Conservation (phyloP, 2,797 vertebrate species). For the Bufotes viridis region DNA sequence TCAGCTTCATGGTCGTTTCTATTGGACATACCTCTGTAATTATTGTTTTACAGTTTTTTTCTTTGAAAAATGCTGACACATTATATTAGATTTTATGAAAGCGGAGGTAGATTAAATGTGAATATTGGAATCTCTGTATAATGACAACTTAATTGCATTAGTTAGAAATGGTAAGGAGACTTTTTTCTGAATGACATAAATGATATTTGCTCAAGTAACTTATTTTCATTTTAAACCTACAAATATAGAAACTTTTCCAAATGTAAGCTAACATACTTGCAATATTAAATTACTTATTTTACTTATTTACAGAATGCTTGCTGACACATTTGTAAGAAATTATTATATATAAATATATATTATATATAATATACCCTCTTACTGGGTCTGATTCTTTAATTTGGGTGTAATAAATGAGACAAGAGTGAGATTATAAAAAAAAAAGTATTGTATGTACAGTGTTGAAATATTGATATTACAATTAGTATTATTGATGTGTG, state of each 20-base stretch:
- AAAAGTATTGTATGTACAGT: too few relatives aligned
- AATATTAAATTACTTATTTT: neutral
- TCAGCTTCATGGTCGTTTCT: slow-evolving; percentile 38
- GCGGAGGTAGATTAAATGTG: slow-evolving; percentile 11
- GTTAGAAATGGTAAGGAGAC: neutral
- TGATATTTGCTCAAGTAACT: neutral
- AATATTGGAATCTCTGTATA: slow-evolving; percentile 22
- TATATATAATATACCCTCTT: too few relatives aligned
- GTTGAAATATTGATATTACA: too few relatives aligned
- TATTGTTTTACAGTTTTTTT: slow-evolving; percentile 41
- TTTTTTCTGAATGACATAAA: neutral
- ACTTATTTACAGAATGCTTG: too few relatives aligned
- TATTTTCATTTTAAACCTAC: neutral
- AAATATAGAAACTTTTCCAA: neutral
- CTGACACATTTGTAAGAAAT: too few relatives aligned
- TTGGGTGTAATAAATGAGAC: too few relatives aligned
- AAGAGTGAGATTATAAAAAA: too few relatives aligned
- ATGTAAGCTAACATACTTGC: neutral
- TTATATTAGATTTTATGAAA: slow-evolving; percentile 11
- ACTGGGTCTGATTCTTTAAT: too few relatives aligned
- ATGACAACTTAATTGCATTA: slow-evolving; percentile 27
- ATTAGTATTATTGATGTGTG: too few relatives aligned
- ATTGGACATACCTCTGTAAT: slow-evolving; percentile 31
- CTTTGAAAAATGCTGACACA: slow-evolving; percentile 36
- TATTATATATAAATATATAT: too few relatives aligned